Conservation (phyloP, 2,113 vertebrate species). For the Corythornis madagascariensis region DNA sequence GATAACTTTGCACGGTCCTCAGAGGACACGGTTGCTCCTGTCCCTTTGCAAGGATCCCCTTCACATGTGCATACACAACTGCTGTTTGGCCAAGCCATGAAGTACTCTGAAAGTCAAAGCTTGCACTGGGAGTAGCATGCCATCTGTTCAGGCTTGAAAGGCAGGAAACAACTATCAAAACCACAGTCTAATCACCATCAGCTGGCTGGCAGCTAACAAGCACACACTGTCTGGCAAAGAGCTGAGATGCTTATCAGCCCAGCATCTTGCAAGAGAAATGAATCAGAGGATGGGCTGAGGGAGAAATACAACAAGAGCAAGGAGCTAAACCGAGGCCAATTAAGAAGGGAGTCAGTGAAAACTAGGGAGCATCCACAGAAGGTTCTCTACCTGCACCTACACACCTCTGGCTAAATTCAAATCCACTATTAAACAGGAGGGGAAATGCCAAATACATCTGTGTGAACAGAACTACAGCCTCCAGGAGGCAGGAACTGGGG, state of each 20-base stretch:
- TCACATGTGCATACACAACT: not conserved
- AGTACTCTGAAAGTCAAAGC: not conserved
- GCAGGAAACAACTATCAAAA: conserved; percentile 33
- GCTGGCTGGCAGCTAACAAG: conserved; percentile 37
- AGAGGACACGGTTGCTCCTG: not conserved
- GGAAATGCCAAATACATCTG: not conserved
- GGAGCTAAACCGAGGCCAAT: not conserved
- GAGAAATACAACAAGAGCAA: not conserved
- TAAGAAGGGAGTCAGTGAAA: not conserved
- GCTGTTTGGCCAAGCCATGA: not conserved
- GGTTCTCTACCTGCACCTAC: not conserved
- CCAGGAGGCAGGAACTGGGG: not conserved
- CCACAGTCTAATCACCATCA: not conserved
- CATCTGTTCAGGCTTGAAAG: conserved; percentile 42
- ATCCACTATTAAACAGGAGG: not conserved
- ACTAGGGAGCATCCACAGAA: not conserved
- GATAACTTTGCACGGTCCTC: not conserved
- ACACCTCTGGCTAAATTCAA: not conserved
- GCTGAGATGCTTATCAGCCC: conserved; percentile 7
- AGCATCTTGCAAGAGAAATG: not conserved
- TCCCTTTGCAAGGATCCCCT: not conserved
- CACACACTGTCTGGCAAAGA: not conserved
- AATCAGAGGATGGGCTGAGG: not conserved
- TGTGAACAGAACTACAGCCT: not conserved
- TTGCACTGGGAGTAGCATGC: conserved; percentile 7